phyloP scores from a whole-genome alignment of 2,888 invertebrate genomes.

The Schizotus pectinicornis region DNA sequence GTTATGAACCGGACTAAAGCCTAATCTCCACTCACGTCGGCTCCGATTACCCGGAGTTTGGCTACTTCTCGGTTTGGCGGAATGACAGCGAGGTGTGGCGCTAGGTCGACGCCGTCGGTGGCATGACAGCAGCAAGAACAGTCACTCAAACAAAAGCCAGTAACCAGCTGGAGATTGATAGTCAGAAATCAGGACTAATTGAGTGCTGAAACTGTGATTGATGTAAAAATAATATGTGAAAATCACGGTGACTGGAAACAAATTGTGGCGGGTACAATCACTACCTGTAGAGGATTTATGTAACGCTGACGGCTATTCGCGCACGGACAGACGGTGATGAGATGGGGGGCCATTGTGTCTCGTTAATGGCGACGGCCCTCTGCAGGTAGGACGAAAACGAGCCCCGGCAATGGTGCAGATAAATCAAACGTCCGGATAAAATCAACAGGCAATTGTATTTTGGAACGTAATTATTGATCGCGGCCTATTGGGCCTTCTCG shows the following conservation, averaged over 20 bases:
- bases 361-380: slow-evolving; percentile 38
- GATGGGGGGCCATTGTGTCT: slow-evolving; percentile 36
- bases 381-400: slow-evolving; percentile 35
- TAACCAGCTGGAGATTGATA: slow-evolving; percentile 43
- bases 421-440: slow-evolving; percentile 31
- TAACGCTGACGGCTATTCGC: slow-evolving; percentile 40
- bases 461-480: slow-evolving; percentile 24
- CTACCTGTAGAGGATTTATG: slow-evolving; percentile 54
- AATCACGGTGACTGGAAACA: slow-evolving; percentile 56
- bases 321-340: slow-evolving; percentile 28
- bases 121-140: slow-evolving; percentile 34
- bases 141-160: slow-evolving; percentile 26
- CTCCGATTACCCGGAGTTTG: not conserved
- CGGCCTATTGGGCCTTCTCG: slow-evolving; percentile 12
- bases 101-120: slow-evolving; percentile 32
- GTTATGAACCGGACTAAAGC: too few relatives aligned
- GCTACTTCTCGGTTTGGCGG: slow-evolving; percentile 20
- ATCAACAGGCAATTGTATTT: slow-evolving; percentile 17
- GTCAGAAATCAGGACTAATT: slow-evolving; percentile 49
- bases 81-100: slow-evolving; percentile 34
- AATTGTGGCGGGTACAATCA: slow-evolving; percentile 45
- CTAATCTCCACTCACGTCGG: not conserved
- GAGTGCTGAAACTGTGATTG: slow-evolving; percentile 57
- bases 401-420: slow-evolving; percentile 25
- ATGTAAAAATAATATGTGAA: slow-evolving; percentile 58